Evolutionary conservation across 2,113 vertebrate genomes (phyloP).

Genomic region (Clarias gariepinus): DNA sequence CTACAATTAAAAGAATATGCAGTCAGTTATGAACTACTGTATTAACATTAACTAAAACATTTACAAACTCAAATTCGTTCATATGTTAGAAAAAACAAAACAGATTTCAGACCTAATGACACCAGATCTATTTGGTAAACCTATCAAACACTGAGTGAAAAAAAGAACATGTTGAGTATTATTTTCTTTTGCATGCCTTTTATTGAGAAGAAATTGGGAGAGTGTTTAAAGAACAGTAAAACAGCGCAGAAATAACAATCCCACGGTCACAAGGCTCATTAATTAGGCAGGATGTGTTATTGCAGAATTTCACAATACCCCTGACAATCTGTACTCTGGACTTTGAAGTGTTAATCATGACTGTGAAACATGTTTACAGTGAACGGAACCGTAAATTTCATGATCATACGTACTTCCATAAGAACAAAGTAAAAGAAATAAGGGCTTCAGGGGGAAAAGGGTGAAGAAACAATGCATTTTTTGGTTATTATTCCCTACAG

Average conservation of each 20-base stretch:
- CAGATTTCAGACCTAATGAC: neutral
- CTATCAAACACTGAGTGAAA: neutral
- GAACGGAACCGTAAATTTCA: constrained; percentile 43
- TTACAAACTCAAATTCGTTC: neutral
- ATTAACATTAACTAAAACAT: neutral
- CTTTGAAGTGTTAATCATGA: constrained; percentile 56
- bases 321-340: constrained; percentile 36
- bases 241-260: constrained; percentile 39
- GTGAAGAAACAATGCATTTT: constrained; percentile 10
- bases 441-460: neutral
- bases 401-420: constrained; percentile 42
- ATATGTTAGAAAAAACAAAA: neutral
- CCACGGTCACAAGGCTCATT: constrained; percentile 50
- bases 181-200: constrained; percentile 18
- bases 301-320: constrained; percentile 49
- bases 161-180: neutral
- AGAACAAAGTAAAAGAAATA: constrained; percentile 32
- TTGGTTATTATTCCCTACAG: constrained; percentile 36
- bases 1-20: constrained; percentile 23
- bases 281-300: constrained; percentile 43
- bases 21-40: neutral
- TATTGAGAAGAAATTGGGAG: constrained; percentile 20
- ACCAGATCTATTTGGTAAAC: neutral
- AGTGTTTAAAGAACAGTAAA: constrained; percentile 41
- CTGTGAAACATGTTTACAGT: constrained; percentile 45